A percentile compares a stretch with the other conserved stretches of the same genome.
Conservation (phyloP, 2,797 vertebrate species). For the Euphonia xanthogaster region DNA sequence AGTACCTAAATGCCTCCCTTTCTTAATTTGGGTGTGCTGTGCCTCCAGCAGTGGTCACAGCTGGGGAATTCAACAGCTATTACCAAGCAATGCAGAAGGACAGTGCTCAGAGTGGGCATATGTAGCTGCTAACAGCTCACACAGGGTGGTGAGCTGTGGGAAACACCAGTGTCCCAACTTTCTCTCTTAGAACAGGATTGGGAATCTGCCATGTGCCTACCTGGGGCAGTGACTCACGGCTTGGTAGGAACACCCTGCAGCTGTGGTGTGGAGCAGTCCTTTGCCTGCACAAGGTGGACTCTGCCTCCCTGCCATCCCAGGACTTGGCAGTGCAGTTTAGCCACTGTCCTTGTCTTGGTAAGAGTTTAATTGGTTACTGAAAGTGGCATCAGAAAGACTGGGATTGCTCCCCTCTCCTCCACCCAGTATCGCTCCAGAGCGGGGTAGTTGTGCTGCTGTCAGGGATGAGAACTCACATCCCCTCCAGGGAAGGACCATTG, state of each 20-base stretch:
- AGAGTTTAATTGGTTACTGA: not conserved
- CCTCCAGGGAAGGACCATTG: not conserved
- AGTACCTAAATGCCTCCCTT: accelerated
- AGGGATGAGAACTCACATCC: accelerated
- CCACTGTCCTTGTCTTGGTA: accelerated
- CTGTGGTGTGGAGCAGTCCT: accelerated
- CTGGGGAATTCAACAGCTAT: not conserved
- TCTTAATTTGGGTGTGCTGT: not conserved
- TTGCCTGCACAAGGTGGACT: accelerated
- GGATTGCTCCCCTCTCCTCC: accelerated
- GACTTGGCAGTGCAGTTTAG: not conserved
- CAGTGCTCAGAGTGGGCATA: too few species aligned
- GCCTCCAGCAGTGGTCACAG: not conserved
- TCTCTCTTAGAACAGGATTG: accelerated
- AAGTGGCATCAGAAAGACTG: not conserved
- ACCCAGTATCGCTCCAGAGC: accelerated
- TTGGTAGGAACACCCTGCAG: accelerated
- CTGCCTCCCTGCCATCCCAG: not conserved
- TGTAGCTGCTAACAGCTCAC: not conserved
- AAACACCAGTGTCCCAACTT: not conserved
- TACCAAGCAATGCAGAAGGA: not conserved
- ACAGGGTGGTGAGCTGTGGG: too few species aligned
- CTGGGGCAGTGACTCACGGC: not conserved
- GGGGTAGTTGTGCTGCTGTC: accelerated
- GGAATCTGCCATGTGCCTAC: accelerated